Evolutionary conservation across 1,140 invertebrate genomes (phyloP).

Genomic region (Druon quercuslanigerum): DNA sequence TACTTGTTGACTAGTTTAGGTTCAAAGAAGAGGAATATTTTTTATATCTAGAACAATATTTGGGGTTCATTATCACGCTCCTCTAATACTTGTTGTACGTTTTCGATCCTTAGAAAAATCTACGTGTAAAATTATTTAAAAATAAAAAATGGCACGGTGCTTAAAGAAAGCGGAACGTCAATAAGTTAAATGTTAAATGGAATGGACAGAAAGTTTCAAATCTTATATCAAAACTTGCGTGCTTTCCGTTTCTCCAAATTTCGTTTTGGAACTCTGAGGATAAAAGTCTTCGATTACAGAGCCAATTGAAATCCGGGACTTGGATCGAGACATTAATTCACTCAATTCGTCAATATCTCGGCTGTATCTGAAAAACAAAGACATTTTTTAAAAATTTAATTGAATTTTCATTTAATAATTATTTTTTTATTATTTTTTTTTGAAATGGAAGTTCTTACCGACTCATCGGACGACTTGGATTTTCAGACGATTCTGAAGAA

Average conservation of each 20-base stretch:
- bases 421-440: no score
- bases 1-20: no score
- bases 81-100: neutral
- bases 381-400: neutral
- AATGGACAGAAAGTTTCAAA: neutral
- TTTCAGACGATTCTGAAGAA: conserved; percentile 71
- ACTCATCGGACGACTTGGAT: conserved; percentile 74
- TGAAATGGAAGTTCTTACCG: conserved; percentile 60
- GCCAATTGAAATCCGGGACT: conserved; percentile 6
- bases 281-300: conserved; percentile 22
- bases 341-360: conserved; percentile 4
- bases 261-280: conserved; percentile 3
- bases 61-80: neutral
- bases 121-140: neutral
- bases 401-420: no score
- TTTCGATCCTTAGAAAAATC: conserved; percentile 32
- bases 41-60: neutral
- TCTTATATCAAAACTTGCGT: conserved; percentile 22
- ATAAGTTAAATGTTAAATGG: neutral
- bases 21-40: no score
- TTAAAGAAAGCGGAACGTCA: conserved; percentile 11
- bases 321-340: conserved; percentile 27
- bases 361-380: conserved; percentile 32
- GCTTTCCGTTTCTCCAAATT: conserved; percentile 5
- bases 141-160: conserved; percentile 12